Evolutionary conservation across 2,113 vertebrate species (phyloP).

Genomic region (Anolis carolinensis): DNA sequence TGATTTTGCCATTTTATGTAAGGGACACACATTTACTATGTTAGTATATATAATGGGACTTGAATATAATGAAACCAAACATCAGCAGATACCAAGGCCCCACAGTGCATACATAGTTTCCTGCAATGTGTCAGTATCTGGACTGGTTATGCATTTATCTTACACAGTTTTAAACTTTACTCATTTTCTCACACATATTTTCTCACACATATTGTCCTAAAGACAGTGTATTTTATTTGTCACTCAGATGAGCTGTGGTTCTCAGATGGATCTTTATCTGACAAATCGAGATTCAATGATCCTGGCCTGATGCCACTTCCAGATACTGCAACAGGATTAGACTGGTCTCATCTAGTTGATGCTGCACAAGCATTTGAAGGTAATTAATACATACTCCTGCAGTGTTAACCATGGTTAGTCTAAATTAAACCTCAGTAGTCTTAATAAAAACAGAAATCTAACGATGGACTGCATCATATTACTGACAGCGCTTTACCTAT

Average conservation of each 20-base stretch:
- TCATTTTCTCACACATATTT: too few relatives aligned
- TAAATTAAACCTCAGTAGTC: background rate
- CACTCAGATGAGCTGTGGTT: conserved; percentile 95
- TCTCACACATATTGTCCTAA: too few relatives aligned
- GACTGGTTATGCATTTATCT: background rate
- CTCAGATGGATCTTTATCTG: conserved; percentile 95
- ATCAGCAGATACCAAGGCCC: too few relatives aligned
- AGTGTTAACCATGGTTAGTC: background rate
- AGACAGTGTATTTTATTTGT: conserved; percentile 55
- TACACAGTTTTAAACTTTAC: too few relatives aligned
- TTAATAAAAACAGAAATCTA: background rate
- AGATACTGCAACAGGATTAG: conserved; percentile 90
- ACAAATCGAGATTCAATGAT: conserved; percentile 93
- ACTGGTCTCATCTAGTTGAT: conserved; percentile 96
- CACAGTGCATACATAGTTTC: too few relatives aligned
- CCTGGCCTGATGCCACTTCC: conserved; percentile 96
- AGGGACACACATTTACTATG: too few relatives aligned
- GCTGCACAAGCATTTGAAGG: conserved; percentile 97
- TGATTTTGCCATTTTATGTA: too few relatives aligned
- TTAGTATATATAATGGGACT: too few relatives aligned
- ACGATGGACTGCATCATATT: background rate
- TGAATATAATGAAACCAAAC: too few relatives aligned
- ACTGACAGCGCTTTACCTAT: background rate
- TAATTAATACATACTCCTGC: conserved; percentile 68
- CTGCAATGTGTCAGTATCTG: background rate